These are phyloP conservation scores for Monarcha castaneiventris DNA, from an alignment of 2,113 vertebrate species.

Conservation along the genomic window DNA sequence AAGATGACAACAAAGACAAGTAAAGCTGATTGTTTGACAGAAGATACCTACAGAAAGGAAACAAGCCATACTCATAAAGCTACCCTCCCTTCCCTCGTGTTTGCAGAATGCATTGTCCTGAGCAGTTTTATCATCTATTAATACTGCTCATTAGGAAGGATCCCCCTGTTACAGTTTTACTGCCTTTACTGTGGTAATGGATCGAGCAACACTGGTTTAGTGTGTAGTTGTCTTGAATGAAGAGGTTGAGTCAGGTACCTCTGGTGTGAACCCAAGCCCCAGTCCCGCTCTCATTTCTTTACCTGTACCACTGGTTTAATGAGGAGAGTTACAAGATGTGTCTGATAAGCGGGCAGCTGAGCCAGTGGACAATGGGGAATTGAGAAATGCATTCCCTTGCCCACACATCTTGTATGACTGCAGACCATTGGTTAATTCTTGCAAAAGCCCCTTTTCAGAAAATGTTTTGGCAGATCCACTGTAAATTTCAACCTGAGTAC, in stretches of 20 bases:
- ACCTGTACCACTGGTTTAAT: not conserved
- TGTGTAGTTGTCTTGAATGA: not conserved
- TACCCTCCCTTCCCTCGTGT: accelerated
- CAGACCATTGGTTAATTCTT: not conserved
- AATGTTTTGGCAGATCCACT: accelerated
- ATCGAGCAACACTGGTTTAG: not conserved
- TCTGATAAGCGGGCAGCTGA: not conserved
- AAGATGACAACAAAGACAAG: not conserved
- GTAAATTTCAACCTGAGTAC: not conserved
- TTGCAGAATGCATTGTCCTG: not conserved
- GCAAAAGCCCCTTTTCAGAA: not conserved
- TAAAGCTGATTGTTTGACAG: not conserved
- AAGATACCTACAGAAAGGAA: not conserved
- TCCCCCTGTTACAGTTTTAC: not conserved
- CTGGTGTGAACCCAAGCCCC: not conserved
- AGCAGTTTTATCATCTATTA: not conserved
- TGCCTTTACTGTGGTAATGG: not conserved
- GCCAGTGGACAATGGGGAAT: not conserved
- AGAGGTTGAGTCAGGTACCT: not conserved
- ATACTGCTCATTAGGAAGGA: not conserved
- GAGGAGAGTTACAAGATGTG: not conserved
- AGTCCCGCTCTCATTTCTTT: not conserved
- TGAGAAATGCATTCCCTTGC: not conserved
- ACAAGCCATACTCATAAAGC: not conserved
- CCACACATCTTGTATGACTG: not conserved